Percentiles rank a stretch among this genome's conserved stretches.
These are phyloP conservation scores for Coenonympha glycerion DNA, from an alignment of 2,888 invertebrate species.

Conservation along the genomic window DNA sequence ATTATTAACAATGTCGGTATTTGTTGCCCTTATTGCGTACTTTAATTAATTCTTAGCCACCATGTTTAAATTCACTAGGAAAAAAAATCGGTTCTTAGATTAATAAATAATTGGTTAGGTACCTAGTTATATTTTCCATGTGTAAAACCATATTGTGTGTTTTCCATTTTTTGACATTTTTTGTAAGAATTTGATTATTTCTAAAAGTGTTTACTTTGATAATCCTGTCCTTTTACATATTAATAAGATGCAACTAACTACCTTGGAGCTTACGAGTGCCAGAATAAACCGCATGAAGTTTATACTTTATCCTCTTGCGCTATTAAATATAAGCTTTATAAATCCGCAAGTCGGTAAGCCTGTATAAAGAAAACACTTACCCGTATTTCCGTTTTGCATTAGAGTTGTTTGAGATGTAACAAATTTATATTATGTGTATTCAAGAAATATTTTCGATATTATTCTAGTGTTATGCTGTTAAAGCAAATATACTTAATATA, in stretches of 20 bases:
- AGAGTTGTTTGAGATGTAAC: constrained; percentile 12
- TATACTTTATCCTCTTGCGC: constrained; percentile 13
- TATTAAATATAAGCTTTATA: constrained; percentile 15
- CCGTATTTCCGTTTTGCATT: constrained; percentile 10
- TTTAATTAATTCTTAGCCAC: too few relatives aligned
- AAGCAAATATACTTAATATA: constrained; percentile 33
- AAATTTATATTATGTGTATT: constrained; percentile 45
- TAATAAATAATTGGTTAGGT: too few relatives aligned
- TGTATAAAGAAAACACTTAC: constrained; percentile 4
- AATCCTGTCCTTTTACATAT: not conserved
- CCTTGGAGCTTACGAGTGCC: constrained; percentile 24
- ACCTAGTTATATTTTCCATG: too few relatives aligned
- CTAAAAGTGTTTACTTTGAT: not conserved
- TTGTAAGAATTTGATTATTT: not conserved
- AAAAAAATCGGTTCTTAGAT: too few relatives aligned
- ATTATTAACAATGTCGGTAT: too few relatives aligned
- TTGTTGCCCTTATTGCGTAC: too few relatives aligned
- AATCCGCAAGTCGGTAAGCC: constrained; percentile 2
- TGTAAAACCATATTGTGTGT: too few relatives aligned
- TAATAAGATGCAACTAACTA: constrained; percentile 7
- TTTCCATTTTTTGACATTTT: too few relatives aligned
- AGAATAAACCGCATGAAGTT: constrained; percentile 8
- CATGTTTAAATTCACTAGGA: too few relatives aligned
- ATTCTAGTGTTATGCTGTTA: constrained; percentile 66
- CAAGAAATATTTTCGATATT: constrained; percentile 68